Evolutionary conservation across 2,113 vertebrate species (phyloP).

Genomic region (Rhinopomastus cyanomelas): DNA sequence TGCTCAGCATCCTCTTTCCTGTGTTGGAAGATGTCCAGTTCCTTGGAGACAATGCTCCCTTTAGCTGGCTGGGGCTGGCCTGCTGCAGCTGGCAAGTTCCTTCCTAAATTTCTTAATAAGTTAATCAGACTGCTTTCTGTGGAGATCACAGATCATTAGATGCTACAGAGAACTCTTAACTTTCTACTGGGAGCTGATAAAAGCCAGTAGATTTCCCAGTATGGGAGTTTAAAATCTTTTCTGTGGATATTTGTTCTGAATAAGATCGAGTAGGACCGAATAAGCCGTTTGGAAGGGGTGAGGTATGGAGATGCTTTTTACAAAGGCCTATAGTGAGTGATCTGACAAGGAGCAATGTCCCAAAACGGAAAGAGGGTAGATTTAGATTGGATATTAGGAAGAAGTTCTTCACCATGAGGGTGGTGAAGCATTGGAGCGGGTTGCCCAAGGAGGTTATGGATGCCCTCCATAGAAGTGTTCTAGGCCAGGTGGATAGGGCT

Average conservation of each 20-base stretch:
- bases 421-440: no score
- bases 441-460: no score
- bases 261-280: neutral
- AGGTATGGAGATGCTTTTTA: neutral
- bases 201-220: neutral
- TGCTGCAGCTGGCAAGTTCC: neutral
- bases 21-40: neutral
- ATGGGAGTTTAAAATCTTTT: neutral
- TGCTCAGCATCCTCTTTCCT: neutral
- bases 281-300: neutral
- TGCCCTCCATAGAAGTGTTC: no score
- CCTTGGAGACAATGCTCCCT: neutral
- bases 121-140: neutral
- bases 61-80: neutral
- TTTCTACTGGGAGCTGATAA: neutral
- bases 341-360: no score
- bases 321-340: no score
- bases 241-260: neutral
- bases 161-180: neutral
- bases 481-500: no score
- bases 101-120: neutral
- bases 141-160: neutral
- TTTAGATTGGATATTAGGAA: no score
- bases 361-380: no score
- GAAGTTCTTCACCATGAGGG: no score